A percentile compares a stretch with the other conserved stretches of the same genome.
These are phyloP conservation scores for Malurus cyaneus DNA, from an alignment of 2,113 vertebrate genomes.

Conservation along the genomic window DNA sequence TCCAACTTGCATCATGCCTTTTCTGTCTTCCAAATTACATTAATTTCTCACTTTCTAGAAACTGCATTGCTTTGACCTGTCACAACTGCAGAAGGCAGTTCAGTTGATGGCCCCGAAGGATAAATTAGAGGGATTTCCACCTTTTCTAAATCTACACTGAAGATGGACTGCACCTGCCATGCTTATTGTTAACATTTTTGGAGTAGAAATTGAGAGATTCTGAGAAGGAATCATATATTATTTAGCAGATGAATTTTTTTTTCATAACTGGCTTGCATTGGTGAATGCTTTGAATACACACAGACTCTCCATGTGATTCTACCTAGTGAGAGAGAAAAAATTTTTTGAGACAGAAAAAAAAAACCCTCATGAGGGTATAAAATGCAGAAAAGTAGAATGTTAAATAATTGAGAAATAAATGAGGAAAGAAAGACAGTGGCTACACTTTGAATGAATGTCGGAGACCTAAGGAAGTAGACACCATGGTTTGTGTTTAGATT, in stretches of 20 bases:
- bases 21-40: background rate
- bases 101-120: background rate
- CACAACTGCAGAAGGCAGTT: background rate
- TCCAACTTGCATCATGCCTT: background rate
- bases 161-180: background rate
- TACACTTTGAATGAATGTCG: background rate
- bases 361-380: background rate
- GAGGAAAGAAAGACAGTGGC: background rate
- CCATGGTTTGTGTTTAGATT: background rate
- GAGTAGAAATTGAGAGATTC: background rate
- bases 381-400: background rate
- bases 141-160: background rate
- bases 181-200: background rate
- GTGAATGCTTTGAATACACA: background rate
- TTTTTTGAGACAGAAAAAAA: background rate
- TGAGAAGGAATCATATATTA: background rate
- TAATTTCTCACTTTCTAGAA: background rate
- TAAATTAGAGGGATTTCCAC: background rate
- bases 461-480: background rate
- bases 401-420: background rate
- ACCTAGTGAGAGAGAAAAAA: background rate
- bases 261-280: background rate
- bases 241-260: background rate
- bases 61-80: background rate
- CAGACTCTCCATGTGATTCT: background rate